Evolutionary conservation across 2,888 invertebrate species (phyloP).

Genomic region (Malacosoma neustria): DNA sequence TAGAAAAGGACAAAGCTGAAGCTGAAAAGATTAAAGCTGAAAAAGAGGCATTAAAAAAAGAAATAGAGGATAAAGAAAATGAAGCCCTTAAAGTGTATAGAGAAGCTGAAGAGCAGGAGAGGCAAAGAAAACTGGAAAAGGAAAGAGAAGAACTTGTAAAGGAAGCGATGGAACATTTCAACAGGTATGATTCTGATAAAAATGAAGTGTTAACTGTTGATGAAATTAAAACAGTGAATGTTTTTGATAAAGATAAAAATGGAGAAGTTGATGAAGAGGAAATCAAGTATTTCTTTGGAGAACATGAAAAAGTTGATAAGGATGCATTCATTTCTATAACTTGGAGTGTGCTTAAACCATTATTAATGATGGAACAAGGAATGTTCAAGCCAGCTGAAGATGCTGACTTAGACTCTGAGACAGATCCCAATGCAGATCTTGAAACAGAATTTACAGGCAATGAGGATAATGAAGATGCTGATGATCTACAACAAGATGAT

Average conservation of each 20-base stretch:
- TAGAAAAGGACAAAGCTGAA: constrained; percentile 82
- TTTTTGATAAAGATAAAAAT: constrained; percentile 92
- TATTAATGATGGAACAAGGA: constrained; percentile 84
- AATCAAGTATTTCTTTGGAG: constrained; percentile 82
- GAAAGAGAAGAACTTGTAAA: constrained; percentile 71
- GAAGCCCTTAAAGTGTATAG: constrained; percentile 85
- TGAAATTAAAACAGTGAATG: constrained; percentile 81
- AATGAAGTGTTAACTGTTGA: constrained; percentile 82
- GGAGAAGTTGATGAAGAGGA: constrained; percentile 93
- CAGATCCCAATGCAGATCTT: constrained; percentile 77
- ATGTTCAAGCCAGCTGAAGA: constrained; percentile 67
- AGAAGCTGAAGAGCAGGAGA: constrained; percentile 78
- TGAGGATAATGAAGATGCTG: constrained; percentile 55
- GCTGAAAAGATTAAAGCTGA: constrained; percentile 88
- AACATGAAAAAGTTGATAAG: constrained; percentile 78
- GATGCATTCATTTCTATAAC: constrained; percentile 80
- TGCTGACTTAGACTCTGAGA: constrained; percentile 39
- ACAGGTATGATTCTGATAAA: constrained; percentile 84
- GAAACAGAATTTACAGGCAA: constrained; percentile 31
- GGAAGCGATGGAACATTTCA: constrained; percentile 85
- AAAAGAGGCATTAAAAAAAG: constrained; percentile 81
- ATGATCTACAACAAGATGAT: constrained; percentile 80
- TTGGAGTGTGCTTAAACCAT: constrained; percentile 88
- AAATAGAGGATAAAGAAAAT: constrained; percentile 82
- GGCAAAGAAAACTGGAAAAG: constrained; percentile 71